Evolutionary conservation across 64 coral and sea anemone genomes (phyloP), one percentile per base, ranked within the genome.

Genomic region (Actinia tenebrosa): DNA sequence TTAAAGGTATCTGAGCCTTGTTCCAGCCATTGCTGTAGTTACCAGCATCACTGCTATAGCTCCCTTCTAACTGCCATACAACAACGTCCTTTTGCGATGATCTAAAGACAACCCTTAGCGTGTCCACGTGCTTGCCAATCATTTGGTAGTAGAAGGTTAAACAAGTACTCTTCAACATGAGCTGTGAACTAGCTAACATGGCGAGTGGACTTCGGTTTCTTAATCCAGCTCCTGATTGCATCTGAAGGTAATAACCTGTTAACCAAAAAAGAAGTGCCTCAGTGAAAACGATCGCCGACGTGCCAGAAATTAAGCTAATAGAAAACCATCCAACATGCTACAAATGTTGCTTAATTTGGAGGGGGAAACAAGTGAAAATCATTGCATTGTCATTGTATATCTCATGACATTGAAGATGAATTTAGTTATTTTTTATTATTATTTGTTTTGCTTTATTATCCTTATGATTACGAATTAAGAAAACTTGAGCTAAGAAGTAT

Each of bases 1-100:
- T 53, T 6, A 81, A 45, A 53, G 79, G 79, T 81, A 81, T 81
- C 79, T 53, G 69, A 53, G 79, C 79, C 50, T 53, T 81, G 44
- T 81, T 81, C 79, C 79, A 81, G 10, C 27, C 50, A 9, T 81
- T 50, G 18, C 79, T 53, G 18, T 45, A 22, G 19, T 81, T 81
- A 15, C 69, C 69, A 37, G 11, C 27, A 30, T 42, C n/a, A 14
- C 11, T 75, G n/a, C n/a, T 75, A 13, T 75, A 5, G 69, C 42
- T 30, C 14, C 79, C 79, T 22, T 81, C 79, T 50, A 81, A 53
- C 27, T 53, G 44, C 79, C 79, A 81, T 53, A 81, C 79, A 10
- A 81, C 3, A 10, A 52, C 50, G 17, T 81, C 79, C 46, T 81
- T 45, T 18, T 20, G 44, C 4, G 79, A 16, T 11, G 43, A 45